Evolutionary conservation across 2,888 invertebrate genomes (phyloP), one percentile per base, ranked within the genome.

Genomic region (Thymelicus lineola): DNA sequence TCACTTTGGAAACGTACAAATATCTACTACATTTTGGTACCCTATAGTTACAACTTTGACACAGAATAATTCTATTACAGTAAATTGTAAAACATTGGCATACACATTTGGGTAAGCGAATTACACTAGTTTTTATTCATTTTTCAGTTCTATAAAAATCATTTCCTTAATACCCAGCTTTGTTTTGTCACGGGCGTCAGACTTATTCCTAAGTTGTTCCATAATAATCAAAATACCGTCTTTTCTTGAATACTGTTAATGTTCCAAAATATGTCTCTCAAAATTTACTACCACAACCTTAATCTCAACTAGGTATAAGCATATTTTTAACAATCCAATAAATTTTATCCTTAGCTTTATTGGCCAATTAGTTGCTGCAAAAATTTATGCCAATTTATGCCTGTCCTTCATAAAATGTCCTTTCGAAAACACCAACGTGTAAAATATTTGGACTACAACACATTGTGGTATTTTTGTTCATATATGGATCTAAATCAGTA

Each of bases 181-280:
- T 73, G 72, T 71, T 74, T 73, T 71, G 61, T 69, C 71, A 70
- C 82, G 83, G 85, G 85, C 79, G 82, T 87, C 85, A 87, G 86
- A 88, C 88, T 90, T 90, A 90, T 80, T 83, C 82, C 82, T 76
- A 76, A 42, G 70, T 75, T 85, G 86, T 75, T 77, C 82, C 81
- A 80, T 76, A 80, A 82, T 88, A 89, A 84, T 90, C 87, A 91
- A 91, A 91, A 90, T 91, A 90, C 83, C 82, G 81, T 86, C 84
- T 84, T 82, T 72, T 81, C 84, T 77, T 84, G 83, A 90, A 90
- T 90, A 91, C 86, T 87, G 87, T 87, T 89, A 87, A 86, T 86
- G 83, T 89, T 90, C 85, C 87, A 93, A 93, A 92, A 92, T 91
- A 91, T 89, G 86, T 91, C 88, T 92, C 89, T 91, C 88, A 91